phyloP scores from a whole-genome alignment of 2,888 invertebrate species.

The Lithophane semibrunnea region DNA sequence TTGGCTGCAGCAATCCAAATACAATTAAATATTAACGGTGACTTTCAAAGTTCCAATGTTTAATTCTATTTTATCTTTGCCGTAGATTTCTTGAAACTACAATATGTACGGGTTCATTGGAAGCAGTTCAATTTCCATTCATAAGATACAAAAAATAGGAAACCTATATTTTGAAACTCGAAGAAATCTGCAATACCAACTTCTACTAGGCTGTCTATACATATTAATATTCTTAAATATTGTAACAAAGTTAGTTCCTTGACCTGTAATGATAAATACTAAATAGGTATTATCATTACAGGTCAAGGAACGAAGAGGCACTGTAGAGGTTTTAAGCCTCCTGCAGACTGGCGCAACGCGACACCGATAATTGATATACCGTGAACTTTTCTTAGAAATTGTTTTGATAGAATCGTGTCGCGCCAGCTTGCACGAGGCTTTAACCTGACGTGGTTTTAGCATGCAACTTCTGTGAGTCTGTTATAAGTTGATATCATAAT shows the following conservation, averaged over 20 bases:
- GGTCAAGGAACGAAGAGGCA: no score
- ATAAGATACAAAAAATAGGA: background rate
- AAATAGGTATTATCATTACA: no score
- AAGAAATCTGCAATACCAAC: background rate
- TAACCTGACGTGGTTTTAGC: background rate
- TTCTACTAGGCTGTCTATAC: background rate
- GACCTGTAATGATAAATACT: background rate
- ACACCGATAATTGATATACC: no score
- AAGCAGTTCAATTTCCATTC: background rate
- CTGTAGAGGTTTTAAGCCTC: no score
- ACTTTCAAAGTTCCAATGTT: conserved; percentile 8
- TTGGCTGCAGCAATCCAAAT: conserved; percentile 28
- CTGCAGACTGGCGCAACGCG: no score
- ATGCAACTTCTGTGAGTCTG: background rate
- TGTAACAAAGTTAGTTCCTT: background rate
- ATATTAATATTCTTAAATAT: background rate
- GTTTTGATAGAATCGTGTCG: no score
- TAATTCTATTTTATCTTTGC: conserved; percentile 6
- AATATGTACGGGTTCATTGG: background rate
- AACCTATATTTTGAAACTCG: no score
- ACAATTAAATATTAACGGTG: conserved; percentile 22
- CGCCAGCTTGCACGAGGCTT: background rate
- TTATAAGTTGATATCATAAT: background rate
- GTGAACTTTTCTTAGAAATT: no score
- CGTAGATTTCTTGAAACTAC: background rate